Conservation (phyloP, 2,113 vertebrate species). For the Noturus placidus region DNA sequence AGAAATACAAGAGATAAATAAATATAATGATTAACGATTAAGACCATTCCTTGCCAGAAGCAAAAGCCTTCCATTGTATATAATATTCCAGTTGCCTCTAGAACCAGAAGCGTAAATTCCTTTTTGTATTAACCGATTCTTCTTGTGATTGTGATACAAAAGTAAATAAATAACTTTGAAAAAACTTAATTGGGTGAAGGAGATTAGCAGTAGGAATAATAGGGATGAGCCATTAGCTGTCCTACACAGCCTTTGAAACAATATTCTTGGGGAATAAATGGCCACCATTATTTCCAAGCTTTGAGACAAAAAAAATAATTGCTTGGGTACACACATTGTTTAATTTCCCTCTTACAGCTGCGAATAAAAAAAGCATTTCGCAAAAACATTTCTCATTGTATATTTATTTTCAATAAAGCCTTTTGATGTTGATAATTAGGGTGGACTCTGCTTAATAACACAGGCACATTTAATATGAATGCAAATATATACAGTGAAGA, state of each 20-base stretch:
- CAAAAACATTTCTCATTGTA: background rate
- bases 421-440: constrained; percentile 10
- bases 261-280: constrained; percentile 20
- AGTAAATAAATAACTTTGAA: background rate
- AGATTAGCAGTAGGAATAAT: background rate
- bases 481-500: background rate
- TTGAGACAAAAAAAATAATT: background rate
- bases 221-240: background rate
- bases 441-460: background rate
- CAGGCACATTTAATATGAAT: background rate
- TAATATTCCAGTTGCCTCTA: background rate
- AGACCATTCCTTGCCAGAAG: background rate
- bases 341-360: background rate
- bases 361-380: background rate
- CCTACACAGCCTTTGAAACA: background rate
- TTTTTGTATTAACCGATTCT: background rate
- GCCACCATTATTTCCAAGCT: background rate
- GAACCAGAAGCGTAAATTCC: background rate
- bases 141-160: background rate
- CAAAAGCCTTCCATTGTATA: background rate
- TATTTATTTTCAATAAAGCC: constrained; percentile 8
- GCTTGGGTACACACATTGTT: background rate
- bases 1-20: background rate
- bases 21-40: background rate
- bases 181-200: background rate